A percentile compares a stretch with the other conserved stretches of the same genome.
Conservation (phyloP, 2,797 vertebrate genomes). For the Apogon talboti region DNA sequence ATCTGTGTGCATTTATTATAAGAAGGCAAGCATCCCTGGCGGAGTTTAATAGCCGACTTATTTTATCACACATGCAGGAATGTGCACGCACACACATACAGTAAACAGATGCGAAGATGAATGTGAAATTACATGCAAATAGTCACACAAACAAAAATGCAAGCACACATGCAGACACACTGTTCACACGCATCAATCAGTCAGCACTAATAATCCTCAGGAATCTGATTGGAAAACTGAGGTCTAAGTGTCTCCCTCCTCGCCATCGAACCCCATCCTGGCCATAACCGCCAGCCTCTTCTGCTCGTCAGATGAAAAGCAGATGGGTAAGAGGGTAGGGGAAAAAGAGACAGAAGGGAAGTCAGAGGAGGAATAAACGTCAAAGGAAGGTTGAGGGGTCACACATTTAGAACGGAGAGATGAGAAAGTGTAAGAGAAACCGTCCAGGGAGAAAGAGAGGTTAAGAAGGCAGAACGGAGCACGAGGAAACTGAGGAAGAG, state of each 20-base stretch:
- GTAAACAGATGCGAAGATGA: conserved; percentile 45
- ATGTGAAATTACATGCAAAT: conserved; percentile 12
- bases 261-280: conserved; percentile 33
- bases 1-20: conserved; percentile 80
- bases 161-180: conserved; percentile 31
- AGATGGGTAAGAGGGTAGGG: conserved; percentile 68
- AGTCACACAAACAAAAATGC: conserved; percentile 15
- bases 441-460: conserved; percentile 4
- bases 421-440: conserved; percentile 27
- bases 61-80: conserved; percentile 70
- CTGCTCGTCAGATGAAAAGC: conserved; percentile 73
- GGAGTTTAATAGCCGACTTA: conserved; percentile 76
- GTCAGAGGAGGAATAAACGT: conserved; percentile 42
- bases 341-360: conserved; percentile 46
- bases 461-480: conserved; percentile 18
- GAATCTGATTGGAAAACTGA: conserved; percentile 51
- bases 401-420: conserved; percentile 33
- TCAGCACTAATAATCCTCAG: conserved; percentile 58
- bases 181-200: conserved; percentile 44
- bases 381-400: conserved; percentile 47
- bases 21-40: conserved; percentile 78
- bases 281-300: conserved; percentile 43
- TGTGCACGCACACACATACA: conserved; percentile 36
- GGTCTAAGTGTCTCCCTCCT: conserved; percentile 26
- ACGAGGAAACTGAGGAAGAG: conserved; percentile 28